Evolutionary conservation across 2,113 vertebrate genomes (phyloP).

Genomic region (Naja naja): DNA sequence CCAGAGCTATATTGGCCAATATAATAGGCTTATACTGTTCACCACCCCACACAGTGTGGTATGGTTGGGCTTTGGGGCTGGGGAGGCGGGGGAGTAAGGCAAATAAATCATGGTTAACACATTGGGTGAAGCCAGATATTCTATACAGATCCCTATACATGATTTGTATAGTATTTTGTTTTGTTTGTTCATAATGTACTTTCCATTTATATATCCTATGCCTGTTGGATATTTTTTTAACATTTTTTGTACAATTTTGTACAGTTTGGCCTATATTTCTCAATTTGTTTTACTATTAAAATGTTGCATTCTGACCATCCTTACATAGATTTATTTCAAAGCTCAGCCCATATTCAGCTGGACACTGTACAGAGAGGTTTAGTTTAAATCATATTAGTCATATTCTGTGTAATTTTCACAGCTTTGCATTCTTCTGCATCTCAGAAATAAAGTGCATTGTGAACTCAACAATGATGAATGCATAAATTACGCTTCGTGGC

Average conservation of each 20-base stretch:
- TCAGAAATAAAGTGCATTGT: slow-evolving; percentile 29
- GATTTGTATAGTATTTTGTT: not conserved
- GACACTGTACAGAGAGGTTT: not conserved
- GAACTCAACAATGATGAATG: slow-evolving; percentile 42
- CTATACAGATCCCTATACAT: not conserved
- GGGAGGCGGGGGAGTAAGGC: not conserved
- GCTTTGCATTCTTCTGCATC: slow-evolving; percentile 18
- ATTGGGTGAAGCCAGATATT: not conserved
- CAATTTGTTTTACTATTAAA: not conserved
- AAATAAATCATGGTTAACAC: not conserved
- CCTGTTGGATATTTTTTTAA: not conserved
- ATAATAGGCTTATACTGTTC: not conserved
- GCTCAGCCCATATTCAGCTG: not conserved
- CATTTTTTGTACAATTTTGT: not conserved
- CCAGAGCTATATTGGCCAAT: not conserved
- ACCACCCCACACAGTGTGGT: not conserved
- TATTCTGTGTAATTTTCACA: not conserved
- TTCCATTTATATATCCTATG: not conserved
- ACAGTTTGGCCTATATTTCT: not conserved
- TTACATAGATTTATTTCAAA: not conserved
- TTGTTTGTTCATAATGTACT: not conserved
- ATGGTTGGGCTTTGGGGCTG: not conserved
- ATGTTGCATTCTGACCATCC: not conserved
- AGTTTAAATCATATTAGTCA: not conserved
- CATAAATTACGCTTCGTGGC: slow-evolving; percentile 2